Evolutionary conservation across 2,797 vertebrate genomes (phyloP), one percentile per base, ranked within the genome.

Genomic region (Loris lydekkerianus): DNA sequence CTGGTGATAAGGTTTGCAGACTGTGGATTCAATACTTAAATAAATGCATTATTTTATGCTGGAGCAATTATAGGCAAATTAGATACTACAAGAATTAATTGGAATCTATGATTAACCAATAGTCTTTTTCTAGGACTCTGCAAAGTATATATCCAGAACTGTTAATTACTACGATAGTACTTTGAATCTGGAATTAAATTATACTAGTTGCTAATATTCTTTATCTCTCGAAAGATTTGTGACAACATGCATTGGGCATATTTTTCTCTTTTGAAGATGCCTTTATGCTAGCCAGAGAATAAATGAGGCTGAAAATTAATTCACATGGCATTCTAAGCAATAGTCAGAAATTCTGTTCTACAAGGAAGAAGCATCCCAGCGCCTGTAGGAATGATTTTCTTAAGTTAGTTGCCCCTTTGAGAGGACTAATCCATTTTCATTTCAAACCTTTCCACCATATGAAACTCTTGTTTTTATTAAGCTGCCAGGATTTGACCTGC

Each of bases 291-390:
- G 80, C 92, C 86, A 97, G 94, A 92, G 85, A 97, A 94, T 92
- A 98, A 96, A 98, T 97, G 95, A 97, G 89, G 91, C 96, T 93
- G 96, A 96, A 98, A 98, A 97, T 98, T 94, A 97, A 97, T 97
- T 96, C 94, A 94, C 89, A 94, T 95, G 95, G 85, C 97, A 95
- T 97, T 98, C 97, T 96, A 97, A 97, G 95, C 96, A 98, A 96
- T 96, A 96, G 83, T 95, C 94, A 96, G 95, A 94, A 96, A 95
- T 97, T 96, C 81, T 93, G 82, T 95, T 93, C 92, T 90, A 78
- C 90, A 95, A 93, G 94, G 76, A 86, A 93, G 89, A 87, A 89
- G 69, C 92, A 96, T 72, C 56, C 84, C 80, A 88, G 53, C 88
- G 86, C 78, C 88, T 92, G 97, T 89, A 97, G 89, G 31, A 97